These are phyloP conservation scores for Drosophila neotestacea DNA, from an alignment of 2,888 invertebrate species.

Conservation along the genomic window DNA sequence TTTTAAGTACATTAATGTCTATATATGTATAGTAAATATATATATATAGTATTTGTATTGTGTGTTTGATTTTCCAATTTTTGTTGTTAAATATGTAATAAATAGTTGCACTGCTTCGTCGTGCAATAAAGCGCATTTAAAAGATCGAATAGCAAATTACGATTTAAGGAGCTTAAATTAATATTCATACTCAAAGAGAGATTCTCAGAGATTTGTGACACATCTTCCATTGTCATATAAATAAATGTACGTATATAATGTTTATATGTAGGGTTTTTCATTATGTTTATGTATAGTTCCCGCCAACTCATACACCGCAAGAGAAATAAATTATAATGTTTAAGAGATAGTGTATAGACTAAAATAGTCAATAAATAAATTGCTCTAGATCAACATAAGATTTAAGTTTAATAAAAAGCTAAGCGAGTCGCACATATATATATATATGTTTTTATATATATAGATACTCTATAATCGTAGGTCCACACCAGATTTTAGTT, in stretches of 20 bases:
- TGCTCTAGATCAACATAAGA: constrained; percentile 78
- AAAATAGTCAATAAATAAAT: constrained; percentile 76
- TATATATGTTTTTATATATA: constrained; percentile 21
- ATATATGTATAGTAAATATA: constrained; percentile 19
- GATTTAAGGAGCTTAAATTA: constrained; percentile 20
- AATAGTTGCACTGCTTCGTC: constrained; percentile 57
- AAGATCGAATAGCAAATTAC: constrained; percentile 27
- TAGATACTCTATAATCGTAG: constrained; percentile 11
- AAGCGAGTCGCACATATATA: constrained; percentile 54
- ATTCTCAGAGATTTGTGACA: constrained; percentile 55
- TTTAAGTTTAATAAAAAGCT: constrained; percentile 78
- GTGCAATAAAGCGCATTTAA: constrained; percentile 57
- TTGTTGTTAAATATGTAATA: constrained; percentile 64
- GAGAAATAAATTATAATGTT: constrained; percentile 63
- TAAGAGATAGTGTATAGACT: constrained; percentile 57
- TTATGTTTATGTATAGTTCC: constrained; percentile 21
- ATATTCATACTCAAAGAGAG: constrained; percentile 36
- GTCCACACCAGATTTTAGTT: constrained; percentile 65
- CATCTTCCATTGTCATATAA: constrained; percentile 33
- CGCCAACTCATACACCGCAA: constrained; percentile 38
- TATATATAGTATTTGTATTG: constrained; percentile 62
- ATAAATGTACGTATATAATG: constrained; percentile 52
- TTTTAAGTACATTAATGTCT: constrained; percentile 77
- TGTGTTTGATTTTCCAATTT: constrained; percentile 68
- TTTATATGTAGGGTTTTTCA: constrained; percentile 11